These are phyloP conservation scores for Bombyx mori DNA, from an alignment of 1,140 invertebrate genomes.

Conservation along the genomic window ASM3026992v2 NC_085135.1:10297001-10297500, in stretches of 20 bases:
- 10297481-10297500: conserved; percentile 3
- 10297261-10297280: not conserved
- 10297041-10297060: no score
- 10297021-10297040: no score
- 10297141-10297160: conserved; percentile 4
- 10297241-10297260: conserved; percentile 3
- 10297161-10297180: conserved; percentile 6
- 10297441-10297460: conserved; percentile 7
- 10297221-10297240: conserved; percentile 4
- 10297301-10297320: conserved; percentile 4
- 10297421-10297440: conserved; percentile 1
- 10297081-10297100: no score
- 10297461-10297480: conserved; percentile 5
- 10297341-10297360: conserved; percentile 4
- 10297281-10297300: conserved; percentile 1
- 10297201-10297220: conserved; percentile 3
- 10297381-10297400: conserved; percentile 3
- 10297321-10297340: conserved; percentile 3
- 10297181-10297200: conserved; percentile 3
- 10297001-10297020: no score
- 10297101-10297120: no score
- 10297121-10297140: conserved; percentile 4
- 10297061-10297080: no score
- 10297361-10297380: conserved; percentile 5
- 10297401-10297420: conserved; percentile 4